Evolutionary conservation across 2,113 vertebrate genomes (phyloP), one percentile per base, ranked within the genome.

Genomic region (Malaclemys terrapin): DNA sequence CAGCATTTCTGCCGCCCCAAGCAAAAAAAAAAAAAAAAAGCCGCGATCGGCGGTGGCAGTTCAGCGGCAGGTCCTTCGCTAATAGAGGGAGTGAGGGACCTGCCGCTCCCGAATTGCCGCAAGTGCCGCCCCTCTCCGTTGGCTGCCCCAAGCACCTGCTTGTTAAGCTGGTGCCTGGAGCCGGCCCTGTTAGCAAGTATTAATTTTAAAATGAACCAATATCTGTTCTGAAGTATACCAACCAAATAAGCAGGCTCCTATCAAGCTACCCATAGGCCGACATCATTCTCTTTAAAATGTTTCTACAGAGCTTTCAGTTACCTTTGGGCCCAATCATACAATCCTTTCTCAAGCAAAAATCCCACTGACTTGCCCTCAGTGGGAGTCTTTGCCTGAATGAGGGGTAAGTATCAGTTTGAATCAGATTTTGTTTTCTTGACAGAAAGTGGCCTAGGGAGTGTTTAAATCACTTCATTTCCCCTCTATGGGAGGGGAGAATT

Each of bases 331-430:
- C 62, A n/a, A n/a, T 35, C 62, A 65, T 35, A 13, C 31, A 65
- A 35, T 65, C 29, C 62, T 19, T 65, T 35, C 31, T 12, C 69
- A 75, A 53, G 57, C 8, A 57, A 19, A 5, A 81, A 22, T 38
- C 16, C 0, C 6, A 9, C 78, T 0, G 1, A 7, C 85, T 52
- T 86, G 49, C 52, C 27, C 72, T 25, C 0, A 0, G 2, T 1
- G 29, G 35, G 25, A 3, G 89, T 78, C 93, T 22, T 86, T 91
- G 69, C 59, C 35, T 45, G 45, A 80, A 90, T 10, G 2, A 31
- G 52, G 86, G 81, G 50, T 53, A 80, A 84, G 14, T 17, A n/a
- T 31, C 81, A 83, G 57, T 54, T 88, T 72, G 65, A 38, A 72
- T 72, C n/a, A 22, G 19, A 72, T 72, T 72, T 72, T 38, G n/a